Base-by-base conservation (phyloP, 2,888 invertebrate species). In the Melanotus villosus region DNA sequence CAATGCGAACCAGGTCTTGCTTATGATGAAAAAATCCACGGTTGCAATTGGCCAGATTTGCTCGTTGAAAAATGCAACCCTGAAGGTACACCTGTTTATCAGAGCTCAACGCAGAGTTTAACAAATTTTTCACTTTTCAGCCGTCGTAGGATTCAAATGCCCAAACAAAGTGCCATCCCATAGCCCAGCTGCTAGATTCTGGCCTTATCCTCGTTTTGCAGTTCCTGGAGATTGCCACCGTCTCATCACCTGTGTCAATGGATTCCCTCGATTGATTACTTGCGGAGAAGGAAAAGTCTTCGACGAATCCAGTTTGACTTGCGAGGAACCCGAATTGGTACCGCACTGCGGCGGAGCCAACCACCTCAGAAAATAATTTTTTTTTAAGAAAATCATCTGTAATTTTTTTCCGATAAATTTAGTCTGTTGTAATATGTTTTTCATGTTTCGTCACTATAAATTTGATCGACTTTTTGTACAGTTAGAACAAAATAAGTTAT, bases 1-100 rank as follows among this genome's bases (percentile, higher is more conserved):
- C 91, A 93, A 9, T 97, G 96, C 84, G 94, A 94, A 59, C 91
- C 95, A 0, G 97, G 97, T 1, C 87, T 97, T 66, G 96, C 92
- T 12, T 97, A 96, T 84, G 96, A 97, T 78, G 92, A 94, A 57
- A 91, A 93, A 77, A 94, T 89, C 68, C 96, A 97, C 82, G 90
- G 92, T 56, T 97, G 97, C 88, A 96, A 96, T 84, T 97, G 97
- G 97, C 96, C 97, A 5, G 97, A 97, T 87, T 91, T 95, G 67
- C 88, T 97, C 41, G 87, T 93, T 72, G 94, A 95, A 65, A 90
- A 89, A 82, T 97, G 97, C 85, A 95, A 95, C 84, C 95, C 96
- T 73, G 96, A 96, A 89, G 93, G 94, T 94, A 85, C 74, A 56
- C 5, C n/a, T 26, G 2, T 30, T 23, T 1, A 43, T 14, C 18